Conservation (phyloP, 2,113 vertebrate species). For the Pyrgilauda ruficollis region DNA sequence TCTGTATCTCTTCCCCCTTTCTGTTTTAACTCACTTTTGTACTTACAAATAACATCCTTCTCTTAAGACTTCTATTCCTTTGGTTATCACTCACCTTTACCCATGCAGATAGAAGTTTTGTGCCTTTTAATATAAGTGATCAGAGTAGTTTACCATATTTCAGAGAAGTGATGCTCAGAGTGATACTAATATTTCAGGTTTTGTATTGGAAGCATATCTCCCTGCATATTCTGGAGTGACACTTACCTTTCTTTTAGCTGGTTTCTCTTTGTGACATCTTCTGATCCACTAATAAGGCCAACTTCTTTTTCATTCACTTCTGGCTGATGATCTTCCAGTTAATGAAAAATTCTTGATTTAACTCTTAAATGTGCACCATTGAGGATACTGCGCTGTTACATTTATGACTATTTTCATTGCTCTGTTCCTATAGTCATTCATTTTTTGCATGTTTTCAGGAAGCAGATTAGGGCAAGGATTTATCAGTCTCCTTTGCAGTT, state of each 20-base stretch:
- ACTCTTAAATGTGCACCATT: background rate
- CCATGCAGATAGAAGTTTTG: background rate
- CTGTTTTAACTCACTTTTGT: background rate
- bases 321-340: background rate
- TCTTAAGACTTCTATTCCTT: background rate
- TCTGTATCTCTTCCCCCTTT: background rate
- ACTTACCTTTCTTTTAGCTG: background rate
- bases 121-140: background rate
- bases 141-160: background rate
- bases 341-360: background rate
- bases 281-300: background rate
- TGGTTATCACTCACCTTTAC: slow-evolving; percentile 4
- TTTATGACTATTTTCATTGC: background rate
- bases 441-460: background rate
- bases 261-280: background rate
- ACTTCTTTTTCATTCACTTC: background rate
- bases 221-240: background rate
- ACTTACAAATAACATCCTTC: background rate
- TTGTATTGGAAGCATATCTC: background rate
- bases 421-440: background rate
- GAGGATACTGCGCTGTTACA: background rate
- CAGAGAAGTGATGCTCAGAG: background rate
- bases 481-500: background rate
- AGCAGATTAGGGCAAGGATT: background rate
- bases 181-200: background rate